Conservation (phyloP, 1,140 invertebrate genomes). For the Drosophila pectinifera region DNA sequence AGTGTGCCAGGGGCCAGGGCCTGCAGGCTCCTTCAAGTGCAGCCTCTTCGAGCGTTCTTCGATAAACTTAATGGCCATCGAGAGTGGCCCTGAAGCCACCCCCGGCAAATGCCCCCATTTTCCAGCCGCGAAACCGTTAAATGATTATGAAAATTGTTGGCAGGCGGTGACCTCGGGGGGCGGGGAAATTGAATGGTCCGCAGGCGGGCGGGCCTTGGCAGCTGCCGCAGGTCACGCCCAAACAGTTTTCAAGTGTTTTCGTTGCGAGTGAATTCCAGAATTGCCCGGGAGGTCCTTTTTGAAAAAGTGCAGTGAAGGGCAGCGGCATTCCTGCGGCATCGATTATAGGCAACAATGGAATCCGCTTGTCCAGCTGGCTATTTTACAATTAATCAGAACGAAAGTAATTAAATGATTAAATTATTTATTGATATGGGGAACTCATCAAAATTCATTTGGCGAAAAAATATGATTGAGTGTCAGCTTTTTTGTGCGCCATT, state of each 20-base stretch:
- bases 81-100: conserved; percentile 47
- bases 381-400: conserved; percentile 24
- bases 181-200: conserved; percentile 14
- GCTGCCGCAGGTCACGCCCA: conserved; percentile 74
- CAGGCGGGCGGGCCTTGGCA: conserved; percentile 48
- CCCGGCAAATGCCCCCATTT: conserved; percentile 8
- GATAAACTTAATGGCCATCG: conserved; percentile 80
- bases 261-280: conserved; percentile 41
- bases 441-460: conserved; percentile 19
- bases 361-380: conserved; percentile 1
- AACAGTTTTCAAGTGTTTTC: conserved; percentile 70
- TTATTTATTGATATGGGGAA: conserved; percentile 30
- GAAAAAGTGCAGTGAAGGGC: conserved; percentile 21
- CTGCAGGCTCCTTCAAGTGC: conserved; percentile 59
- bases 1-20: conserved; percentile 7
- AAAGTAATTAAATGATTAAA: conserved; percentile 29
- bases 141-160: conserved; percentile 82
- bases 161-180: conserved; percentile 64
- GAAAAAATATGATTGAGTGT: conserved; percentile 42
- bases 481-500: not conserved
- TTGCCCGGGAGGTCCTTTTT: conserved; percentile 10
- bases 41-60: conserved; percentile 70
- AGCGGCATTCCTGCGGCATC: conserved; percentile 5
- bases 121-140: conserved; percentile 59
- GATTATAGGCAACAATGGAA: conserved; percentile 8